phyloP scores from a whole-genome alignment of 2,113 vertebrate species.

The Sylvietta virens region DNA sequence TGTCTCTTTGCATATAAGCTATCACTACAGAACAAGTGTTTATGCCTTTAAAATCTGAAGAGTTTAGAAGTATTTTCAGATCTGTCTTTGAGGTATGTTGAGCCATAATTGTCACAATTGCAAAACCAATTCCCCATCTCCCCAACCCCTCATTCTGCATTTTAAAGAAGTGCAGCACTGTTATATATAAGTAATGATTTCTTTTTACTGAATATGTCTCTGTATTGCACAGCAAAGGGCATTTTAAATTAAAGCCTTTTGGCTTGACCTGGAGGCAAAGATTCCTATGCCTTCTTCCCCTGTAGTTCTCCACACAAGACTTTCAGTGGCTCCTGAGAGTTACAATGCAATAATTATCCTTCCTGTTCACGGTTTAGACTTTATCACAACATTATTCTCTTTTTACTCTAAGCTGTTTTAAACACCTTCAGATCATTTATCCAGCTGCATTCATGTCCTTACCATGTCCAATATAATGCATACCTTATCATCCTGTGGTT shows the following conservation, averaged over 20 bases:
- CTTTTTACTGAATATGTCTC: background rate
- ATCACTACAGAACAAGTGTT: background rate
- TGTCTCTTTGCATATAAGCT: background rate
- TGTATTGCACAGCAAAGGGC: background rate
- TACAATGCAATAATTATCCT: conserved; percentile 58
- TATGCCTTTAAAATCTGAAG: background rate
- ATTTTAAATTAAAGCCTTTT: conserved; percentile 9
- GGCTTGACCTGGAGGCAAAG: background rate
- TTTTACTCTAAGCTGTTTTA: conserved; percentile 63
- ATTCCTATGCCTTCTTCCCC: background rate
- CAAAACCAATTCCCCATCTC: background rate
- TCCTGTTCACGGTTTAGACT: conserved; percentile 37
- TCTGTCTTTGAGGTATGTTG: background rate
- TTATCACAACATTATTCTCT: conserved; percentile 58
- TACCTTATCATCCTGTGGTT: conserved; percentile 57
- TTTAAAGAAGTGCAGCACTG: background rate
- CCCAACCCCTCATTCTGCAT: background rate
- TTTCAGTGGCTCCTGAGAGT: conserved; percentile 24
- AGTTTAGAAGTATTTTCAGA: background rate
- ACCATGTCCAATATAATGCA: conserved; percentile 58
- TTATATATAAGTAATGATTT: background rate
- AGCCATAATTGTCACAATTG: background rate
- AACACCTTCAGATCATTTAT: conserved; percentile 62
- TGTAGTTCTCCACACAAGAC: background rate
- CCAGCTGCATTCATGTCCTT: conserved; percentile 55